phyloP scores from a whole-genome alignment of 2,888 invertebrate genomes.

The Muscina levida region DNA sequence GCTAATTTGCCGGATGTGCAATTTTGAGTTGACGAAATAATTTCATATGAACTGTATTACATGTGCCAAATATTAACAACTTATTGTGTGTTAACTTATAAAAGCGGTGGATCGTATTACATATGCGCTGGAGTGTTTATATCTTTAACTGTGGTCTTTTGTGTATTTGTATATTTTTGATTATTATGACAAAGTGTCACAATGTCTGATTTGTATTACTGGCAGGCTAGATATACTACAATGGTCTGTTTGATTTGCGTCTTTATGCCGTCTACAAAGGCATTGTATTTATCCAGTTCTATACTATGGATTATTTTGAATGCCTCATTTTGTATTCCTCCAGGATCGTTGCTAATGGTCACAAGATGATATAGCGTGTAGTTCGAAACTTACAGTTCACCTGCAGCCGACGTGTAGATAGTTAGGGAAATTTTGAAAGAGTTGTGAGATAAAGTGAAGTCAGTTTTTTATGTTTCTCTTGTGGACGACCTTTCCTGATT shows the following conservation, averaged over 20 bases:
- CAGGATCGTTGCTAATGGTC: slow-evolving; percentile 11
- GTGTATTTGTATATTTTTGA: too few relatives aligned
- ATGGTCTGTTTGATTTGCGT: slow-evolving; percentile 23
- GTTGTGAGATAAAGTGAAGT: slow-evolving; percentile 19
- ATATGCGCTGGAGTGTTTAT: too few relatives aligned
- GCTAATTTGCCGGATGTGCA: too few relatives aligned
- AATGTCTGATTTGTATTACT: too few relatives aligned
- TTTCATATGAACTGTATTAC: too few relatives aligned
- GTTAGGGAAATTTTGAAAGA: slow-evolving; percentile 15
- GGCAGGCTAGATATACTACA: too few relatives aligned
- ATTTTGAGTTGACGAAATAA: too few relatives aligned
- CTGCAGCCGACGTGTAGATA: slow-evolving; percentile 11
- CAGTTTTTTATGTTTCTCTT: slow-evolving; percentile 47
- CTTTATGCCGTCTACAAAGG: slow-evolving; percentile 29
- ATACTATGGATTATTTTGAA: slow-evolving; percentile 32
- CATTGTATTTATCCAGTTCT: slow-evolving; percentile 37
- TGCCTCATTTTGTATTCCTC: slow-evolving; percentile 30
- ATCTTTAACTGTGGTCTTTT: too few relatives aligned
- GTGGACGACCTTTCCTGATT: slow-evolving; percentile 37
- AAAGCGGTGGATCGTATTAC: too few relatives aligned
- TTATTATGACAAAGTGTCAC: too few relatives aligned
- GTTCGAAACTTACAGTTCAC: slow-evolving; percentile 33
- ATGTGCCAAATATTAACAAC: too few relatives aligned
- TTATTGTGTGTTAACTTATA: too few relatives aligned
- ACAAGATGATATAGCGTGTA: slow-evolving; percentile 22